These are phyloP conservation scores for Harpegnathos saltator DNA, from an alignment of 1,140 invertebrate species.

Conservation along the genomic window DNA sequence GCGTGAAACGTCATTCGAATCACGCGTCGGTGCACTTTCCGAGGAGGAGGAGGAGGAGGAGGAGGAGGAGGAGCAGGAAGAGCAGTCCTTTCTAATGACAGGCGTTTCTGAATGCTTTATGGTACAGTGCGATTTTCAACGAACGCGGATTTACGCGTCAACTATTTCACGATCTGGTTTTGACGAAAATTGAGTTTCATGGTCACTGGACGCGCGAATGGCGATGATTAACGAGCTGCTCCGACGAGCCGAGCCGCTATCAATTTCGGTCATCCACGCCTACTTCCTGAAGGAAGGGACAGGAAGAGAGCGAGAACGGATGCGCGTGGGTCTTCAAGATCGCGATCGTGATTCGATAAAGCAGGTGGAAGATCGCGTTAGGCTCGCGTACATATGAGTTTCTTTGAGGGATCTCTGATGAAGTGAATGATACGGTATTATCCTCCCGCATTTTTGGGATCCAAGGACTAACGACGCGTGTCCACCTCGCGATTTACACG, in stretches of 20 bases:
- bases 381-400: not conserved
- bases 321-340: conserved; percentile 42
- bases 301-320: conserved; percentile 11
- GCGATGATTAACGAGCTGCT: conserved; percentile 41
- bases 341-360: conserved; percentile 35
- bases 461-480: conserved; percentile 24
- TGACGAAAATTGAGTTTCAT: not conserved
- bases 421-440: not conserved
- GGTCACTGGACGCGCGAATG: not conserved
- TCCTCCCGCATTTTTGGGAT: conserved; percentile 3
- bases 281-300: conserved; percentile 58
- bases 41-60: too few species aligned
- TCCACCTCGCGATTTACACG: too few species aligned
- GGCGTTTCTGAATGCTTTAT: too few species aligned
- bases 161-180: not conserved
- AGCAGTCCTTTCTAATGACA: too few species aligned
- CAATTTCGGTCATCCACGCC: conserved; percentile 64
- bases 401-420: too few species aligned
- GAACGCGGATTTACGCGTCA: not conserved
- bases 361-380: not conserved
- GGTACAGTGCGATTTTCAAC: not conserved
- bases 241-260: conserved; percentile 37
- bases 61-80: too few species aligned
- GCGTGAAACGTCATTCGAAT: too few species aligned
- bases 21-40: too few species aligned